Percentiles rank a stretch among this genome's conserved stretches.
phyloP scores from a whole-genome alignment of 2,888 invertebrate species.

The Ischnura elegans region DNA sequence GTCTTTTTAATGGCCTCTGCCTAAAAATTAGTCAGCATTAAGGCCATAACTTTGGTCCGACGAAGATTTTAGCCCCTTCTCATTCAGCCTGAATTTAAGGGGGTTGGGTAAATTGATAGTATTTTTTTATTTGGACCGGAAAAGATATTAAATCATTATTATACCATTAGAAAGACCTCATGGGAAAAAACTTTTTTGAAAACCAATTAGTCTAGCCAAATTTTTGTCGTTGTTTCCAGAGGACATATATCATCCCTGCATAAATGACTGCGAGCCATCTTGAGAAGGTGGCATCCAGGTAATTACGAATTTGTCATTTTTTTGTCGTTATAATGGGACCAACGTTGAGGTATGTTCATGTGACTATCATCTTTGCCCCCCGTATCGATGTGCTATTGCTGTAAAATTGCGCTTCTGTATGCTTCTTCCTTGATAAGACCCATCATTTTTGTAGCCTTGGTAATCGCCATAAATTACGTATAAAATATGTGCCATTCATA shows the following conservation, averaged over 20 bases:
- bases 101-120: background rate
- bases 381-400: conserved; percentile 12
- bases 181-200: background rate
- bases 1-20: background rate
- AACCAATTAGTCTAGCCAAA: background rate
- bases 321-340: conserved; percentile 46
- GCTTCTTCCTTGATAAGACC: conserved; percentile 9
- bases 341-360: background rate
- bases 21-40: background rate
- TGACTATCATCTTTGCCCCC: background rate
- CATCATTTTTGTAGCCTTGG: conserved; percentile 40
- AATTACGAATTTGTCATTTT: background rate
- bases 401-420: background rate
- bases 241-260: conserved; percentile 20
- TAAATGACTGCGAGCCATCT: background rate
- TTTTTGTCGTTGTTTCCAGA: background rate
- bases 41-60: background rate
- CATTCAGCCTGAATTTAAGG: background rate
- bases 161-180: conserved; percentile 36
- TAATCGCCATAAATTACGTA: too few species aligned
- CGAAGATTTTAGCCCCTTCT: background rate
- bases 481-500: too few species aligned
- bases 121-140: conserved; percentile 12
- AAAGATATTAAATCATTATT: conserved; percentile 51
- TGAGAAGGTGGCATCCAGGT: background rate